Conservation (phyloP, 2,113 vertebrate species). For the Mola mola region DNA sequence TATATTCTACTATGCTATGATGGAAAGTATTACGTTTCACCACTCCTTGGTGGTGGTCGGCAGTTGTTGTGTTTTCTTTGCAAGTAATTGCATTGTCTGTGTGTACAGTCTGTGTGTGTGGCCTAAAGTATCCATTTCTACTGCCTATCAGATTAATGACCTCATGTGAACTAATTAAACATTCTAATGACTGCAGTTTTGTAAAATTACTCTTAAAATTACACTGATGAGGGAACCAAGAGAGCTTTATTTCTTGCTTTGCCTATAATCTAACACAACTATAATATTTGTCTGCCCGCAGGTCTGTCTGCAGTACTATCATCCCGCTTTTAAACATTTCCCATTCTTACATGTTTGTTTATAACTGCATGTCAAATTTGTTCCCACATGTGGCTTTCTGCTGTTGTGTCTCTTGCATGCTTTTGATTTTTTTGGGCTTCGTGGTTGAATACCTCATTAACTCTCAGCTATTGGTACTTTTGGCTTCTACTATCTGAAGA, state of each 20-base stretch:
- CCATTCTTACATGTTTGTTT: background rate
- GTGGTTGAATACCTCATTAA: no score
- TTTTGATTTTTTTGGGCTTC: no score
- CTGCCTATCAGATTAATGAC: conserved; percentile 53
- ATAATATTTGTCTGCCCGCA: background rate
- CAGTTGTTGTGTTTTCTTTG: no score
- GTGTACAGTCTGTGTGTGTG: no score
- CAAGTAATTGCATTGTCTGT: no score
- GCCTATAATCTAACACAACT: background rate
- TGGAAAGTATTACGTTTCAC: no score
- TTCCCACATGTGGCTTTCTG: background rate
- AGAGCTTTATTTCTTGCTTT: conserved; percentile 2
- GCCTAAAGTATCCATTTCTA: no score
- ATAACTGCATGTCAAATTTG: background rate
- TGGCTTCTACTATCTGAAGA: no score
- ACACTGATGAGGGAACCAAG: conserved; percentile 30
- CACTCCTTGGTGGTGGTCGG: no score
- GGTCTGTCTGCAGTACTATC: background rate
- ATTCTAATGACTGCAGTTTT: conserved; percentile 54
- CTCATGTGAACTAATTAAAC: conserved; percentile 52
- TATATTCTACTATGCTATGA: no score
- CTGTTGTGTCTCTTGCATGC: background rate
- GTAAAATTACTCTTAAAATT: conserved; percentile 55
- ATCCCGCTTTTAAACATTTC: background rate
- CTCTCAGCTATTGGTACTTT: no score